Conservation (phyloP, 2,888 invertebrate genomes). For the Rhorus exstirpatorius region DNA sequence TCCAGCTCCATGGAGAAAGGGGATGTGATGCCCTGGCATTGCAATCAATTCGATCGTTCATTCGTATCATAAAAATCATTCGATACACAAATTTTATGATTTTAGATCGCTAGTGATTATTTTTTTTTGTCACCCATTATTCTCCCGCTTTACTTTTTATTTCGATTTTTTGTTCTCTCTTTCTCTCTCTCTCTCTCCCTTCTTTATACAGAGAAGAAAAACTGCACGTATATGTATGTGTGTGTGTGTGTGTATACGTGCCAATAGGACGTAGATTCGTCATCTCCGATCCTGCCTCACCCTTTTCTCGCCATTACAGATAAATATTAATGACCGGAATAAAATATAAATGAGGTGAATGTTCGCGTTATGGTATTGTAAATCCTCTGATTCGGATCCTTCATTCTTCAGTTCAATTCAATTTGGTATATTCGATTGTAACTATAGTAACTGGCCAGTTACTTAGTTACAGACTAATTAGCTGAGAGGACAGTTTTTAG, state of each 20-base stretch:
- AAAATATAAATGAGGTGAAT: too few relatives aligned
- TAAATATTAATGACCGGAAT: conserved; percentile 63
- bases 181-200: too few relatives aligned
- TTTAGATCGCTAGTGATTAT: background rate
- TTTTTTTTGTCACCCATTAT: too few relatives aligned
- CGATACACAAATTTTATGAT: conserved; percentile 21
- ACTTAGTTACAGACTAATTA: too few relatives aligned
- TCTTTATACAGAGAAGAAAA: too few relatives aligned
- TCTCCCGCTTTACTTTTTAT: too few relatives aligned
- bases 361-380: conserved; percentile 12
- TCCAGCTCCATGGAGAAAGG: conserved; percentile 64
- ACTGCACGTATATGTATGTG: too few relatives aligned
- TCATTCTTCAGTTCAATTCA: conserved; percentile 13
- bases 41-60: conserved; percentile 50
- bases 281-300: conserved; percentile 8
- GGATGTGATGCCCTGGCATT: conserved; percentile 52
- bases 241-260: conserved; percentile 4
- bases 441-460: too few relatives aligned
- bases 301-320: conserved; percentile 8
- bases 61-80: conserved; percentile 62
- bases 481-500: too few relatives aligned
- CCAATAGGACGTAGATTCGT: conserved; percentile 8
- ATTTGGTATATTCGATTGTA: too few relatives aligned
- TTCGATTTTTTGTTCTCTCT: too few relatives aligned
- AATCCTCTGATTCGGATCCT: conserved; percentile 37